Conservation (phyloP, 1,140 invertebrate genomes). For the Brachionus asplanchnoidis region DNA sequence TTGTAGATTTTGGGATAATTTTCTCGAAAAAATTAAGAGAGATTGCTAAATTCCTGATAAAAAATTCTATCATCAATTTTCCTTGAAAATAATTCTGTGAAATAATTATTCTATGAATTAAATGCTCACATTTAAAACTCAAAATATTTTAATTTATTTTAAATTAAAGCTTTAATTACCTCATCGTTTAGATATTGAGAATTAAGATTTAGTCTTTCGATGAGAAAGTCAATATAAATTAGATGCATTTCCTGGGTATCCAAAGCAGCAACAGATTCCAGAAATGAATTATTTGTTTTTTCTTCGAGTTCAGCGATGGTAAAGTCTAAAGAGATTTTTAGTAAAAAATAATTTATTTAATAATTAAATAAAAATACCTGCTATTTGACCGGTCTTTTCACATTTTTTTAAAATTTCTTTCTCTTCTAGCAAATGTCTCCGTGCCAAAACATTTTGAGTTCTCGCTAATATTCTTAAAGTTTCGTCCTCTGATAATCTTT, state of each 20-base stretch:
- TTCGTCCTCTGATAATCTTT: conserved; percentile 20
- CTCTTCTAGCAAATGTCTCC: conserved; percentile 20
- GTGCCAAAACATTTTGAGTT: not conserved
- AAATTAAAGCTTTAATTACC: not conserved
- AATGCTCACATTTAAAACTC: not conserved
- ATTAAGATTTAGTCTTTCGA: conserved; percentile 5
- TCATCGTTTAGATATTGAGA: conserved; percentile 37
- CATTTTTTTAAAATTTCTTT: conserved; percentile 18
- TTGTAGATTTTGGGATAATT: not conserved
- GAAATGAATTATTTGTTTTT: not conserved
- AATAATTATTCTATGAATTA: not conserved
- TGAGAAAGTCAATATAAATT: conserved; percentile 13
- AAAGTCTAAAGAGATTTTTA: not conserved
- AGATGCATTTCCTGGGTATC: conserved; percentile 24
- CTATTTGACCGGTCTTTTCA: conserved; percentile 9
- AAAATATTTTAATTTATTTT: not conserved
- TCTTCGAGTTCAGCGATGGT: conserved; percentile 23
- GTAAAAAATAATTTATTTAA: not conserved
- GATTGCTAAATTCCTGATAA: not conserved
- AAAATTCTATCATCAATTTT: not conserved
- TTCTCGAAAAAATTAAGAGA: not conserved
- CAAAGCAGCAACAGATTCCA: not conserved
- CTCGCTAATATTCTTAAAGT: not conserved
- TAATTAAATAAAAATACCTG: not conserved
- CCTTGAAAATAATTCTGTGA: not conserved